Conservation (phyloP, 2,888 invertebrate species). For the Catocala sponsa region DNA sequence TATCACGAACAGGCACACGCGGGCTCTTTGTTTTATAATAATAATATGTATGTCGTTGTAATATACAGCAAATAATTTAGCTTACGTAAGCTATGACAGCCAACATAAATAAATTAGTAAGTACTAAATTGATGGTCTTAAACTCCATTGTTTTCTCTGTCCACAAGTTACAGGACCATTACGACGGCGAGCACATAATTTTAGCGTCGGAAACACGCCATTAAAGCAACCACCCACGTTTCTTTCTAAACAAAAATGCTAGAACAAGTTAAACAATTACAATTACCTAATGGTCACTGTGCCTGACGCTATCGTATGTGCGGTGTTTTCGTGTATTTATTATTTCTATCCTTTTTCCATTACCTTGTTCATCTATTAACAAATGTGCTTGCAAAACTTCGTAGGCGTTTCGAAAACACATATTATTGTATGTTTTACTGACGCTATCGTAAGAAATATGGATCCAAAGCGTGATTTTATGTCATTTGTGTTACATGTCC, state of each 20-base stretch:
- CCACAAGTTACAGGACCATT: slow-evolving; percentile 16
- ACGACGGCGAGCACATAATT: slow-evolving; percentile 32
- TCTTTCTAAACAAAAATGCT: slow-evolving; percentile 39
- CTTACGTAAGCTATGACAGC: neutral
- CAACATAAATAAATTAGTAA: neutral
- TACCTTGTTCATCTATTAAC: no score
- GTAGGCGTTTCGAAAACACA: no score
- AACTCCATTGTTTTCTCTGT: slow-evolving; percentile 29
- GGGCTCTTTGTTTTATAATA: no score
- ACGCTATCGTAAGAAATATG: no score
- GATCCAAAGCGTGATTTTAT: no score
- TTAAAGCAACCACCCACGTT: slow-evolving; percentile 29
- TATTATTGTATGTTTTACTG: no score
- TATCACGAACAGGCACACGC: no score
- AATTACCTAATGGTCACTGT: slow-evolving; percentile 29
- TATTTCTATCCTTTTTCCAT: no score
- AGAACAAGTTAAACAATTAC: slow-evolving; percentile 37
- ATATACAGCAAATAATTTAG: no score
- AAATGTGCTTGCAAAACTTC: no score
- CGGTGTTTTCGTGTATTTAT: neutral
- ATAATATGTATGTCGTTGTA: no score
- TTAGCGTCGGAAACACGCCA: slow-evolving; percentile 41
- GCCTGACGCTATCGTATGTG: neutral
- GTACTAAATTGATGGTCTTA: neutral
- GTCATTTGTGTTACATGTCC: no score